phyloP scores from a whole-genome alignment of 2,113 vertebrate genomes.

The Pteropus alecto region DNA sequence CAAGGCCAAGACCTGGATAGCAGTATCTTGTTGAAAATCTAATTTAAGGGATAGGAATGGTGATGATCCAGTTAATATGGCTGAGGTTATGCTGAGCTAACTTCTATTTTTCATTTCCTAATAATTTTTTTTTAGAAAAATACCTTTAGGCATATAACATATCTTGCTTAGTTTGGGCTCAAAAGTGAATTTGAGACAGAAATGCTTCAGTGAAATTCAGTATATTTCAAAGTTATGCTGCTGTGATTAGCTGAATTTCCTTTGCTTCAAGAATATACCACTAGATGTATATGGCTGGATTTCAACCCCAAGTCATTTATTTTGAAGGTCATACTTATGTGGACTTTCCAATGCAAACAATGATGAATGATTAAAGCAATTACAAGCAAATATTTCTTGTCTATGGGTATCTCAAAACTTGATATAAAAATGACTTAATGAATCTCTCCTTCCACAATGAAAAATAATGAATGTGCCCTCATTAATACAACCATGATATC shows the following conservation, averaged over 20 bases:
- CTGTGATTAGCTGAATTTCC: background rate
- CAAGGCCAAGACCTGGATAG: background rate
- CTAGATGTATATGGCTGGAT: background rate
- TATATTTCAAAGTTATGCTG: background rate
- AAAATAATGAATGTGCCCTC: background rate
- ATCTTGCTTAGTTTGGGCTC: constrained; percentile 32
- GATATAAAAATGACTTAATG: background rate
- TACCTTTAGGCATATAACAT: constrained; percentile 36
- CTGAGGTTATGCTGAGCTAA: background rate
- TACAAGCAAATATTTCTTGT: background rate
- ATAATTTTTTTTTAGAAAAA: constrained; percentile 56
- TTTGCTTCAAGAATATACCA: background rate
- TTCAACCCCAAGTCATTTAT: background rate
- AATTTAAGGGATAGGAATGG: background rate
- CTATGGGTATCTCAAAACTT: background rate
- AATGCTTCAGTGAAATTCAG: background rate
- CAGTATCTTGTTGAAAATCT: background rate
- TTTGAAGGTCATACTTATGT: background rate
- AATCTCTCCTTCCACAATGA: background rate
- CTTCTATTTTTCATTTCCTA: constrained; percentile 39
- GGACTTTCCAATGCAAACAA: background rate
- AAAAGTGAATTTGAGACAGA: constrained; percentile 23
- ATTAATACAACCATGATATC: constrained; percentile 30
- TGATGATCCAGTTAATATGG: background rate
- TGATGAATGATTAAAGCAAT: constrained; percentile 5